Evolutionary conservation across 2,888 invertebrate species (phyloP), one percentile per base, ranked within the genome.

Genomic region (Nymphalis polychloros): DNA sequence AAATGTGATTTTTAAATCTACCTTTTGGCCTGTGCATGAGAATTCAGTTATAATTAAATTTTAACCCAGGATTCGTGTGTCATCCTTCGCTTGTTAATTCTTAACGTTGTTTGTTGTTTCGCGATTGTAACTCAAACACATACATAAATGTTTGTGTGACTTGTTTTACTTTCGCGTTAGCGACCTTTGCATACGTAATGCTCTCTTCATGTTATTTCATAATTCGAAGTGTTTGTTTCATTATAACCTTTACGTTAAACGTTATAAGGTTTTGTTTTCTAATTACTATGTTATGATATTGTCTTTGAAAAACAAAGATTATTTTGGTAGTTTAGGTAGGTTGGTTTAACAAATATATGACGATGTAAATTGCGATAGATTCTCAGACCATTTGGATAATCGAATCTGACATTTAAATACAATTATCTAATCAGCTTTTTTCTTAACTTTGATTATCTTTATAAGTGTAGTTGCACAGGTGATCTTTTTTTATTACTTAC

Each of bases 71-170:
- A 68, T 63, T 67, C 68, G 65, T 61, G 23, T 68, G 67, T 60
- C 67, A 73, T 72, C 67, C 69, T 62, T 67, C 68, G 66, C 53
- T 23, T 72, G 68, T 74, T 74, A 74, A 74, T 73, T 71, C 74
- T 74, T 74, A 74, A 74, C 73, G 57, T 63, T 69, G 72, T 72
- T 71, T 73, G 73, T 73, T 73, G 73, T 74, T 70, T 69, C 70
- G 60, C 67, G 71, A 72, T 74, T 73, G 73, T 71, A 65, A 71
- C 64, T 70, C 65, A 68, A 73, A 73, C 68, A 73, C 57, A 60
- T 68, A 70, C 65, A 64, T 59, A 71, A 70, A 70, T 72, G 70
- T 71, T 70, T 73, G 72, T 64, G 59, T 64, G 66, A 66, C 70
- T 70, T 73, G 72, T 70, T 73, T 73, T 73, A 72, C 73, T 73